Percentiles rank a stretch among this genome's conserved stretches.
phyloP scores from a whole-genome alignment of 2,888 invertebrate species.

The Andrena camellia region DNA sequence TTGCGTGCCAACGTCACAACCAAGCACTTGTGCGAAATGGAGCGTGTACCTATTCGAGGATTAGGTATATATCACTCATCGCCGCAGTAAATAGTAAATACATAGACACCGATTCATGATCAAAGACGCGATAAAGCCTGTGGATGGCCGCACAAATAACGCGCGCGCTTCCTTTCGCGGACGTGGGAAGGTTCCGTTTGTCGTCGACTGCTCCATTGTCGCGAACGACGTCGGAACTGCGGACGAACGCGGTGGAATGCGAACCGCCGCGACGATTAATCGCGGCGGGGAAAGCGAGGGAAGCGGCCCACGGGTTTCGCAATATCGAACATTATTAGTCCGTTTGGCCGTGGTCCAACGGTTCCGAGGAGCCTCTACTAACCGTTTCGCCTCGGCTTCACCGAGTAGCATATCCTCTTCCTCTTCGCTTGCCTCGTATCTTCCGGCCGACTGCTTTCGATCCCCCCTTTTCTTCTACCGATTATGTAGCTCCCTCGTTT shows the following conservation, averaged over 20 bases:
- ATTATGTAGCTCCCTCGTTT: neutral
- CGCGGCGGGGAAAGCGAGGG: conserved; percentile 45
- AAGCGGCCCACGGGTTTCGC: conserved; percentile 66
- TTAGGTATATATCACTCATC: neutral
- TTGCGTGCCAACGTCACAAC: too few species aligned
- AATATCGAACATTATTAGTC: conserved; percentile 77
- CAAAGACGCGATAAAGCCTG: neutral
- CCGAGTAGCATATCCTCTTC: neutral
- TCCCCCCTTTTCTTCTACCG: neutral
- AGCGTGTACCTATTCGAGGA: conserved; percentile 1
- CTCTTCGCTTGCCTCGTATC: neutral
- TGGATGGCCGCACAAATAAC: conserved; percentile 3
- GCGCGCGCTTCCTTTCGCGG: conserved; percentile 7
- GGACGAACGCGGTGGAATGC: conserved; percentile 52
- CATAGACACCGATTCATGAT: neutral
- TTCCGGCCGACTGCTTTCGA: neutral
- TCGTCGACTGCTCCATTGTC: conserved; percentile 23
- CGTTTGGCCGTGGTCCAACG: conserved; percentile 72
- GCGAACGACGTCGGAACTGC: conserved; percentile 43
- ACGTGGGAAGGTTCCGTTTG: conserved; percentile 19
- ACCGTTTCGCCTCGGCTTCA: conserved; percentile 29
- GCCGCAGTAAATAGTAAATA: neutral
- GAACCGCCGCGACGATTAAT: conserved; percentile 54
- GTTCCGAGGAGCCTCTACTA: conserved; percentile 43
- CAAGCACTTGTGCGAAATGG: neutral